Conservation (phyloP, 2,888 invertebrate genomes). For the Crematogaster levior region DNA sequence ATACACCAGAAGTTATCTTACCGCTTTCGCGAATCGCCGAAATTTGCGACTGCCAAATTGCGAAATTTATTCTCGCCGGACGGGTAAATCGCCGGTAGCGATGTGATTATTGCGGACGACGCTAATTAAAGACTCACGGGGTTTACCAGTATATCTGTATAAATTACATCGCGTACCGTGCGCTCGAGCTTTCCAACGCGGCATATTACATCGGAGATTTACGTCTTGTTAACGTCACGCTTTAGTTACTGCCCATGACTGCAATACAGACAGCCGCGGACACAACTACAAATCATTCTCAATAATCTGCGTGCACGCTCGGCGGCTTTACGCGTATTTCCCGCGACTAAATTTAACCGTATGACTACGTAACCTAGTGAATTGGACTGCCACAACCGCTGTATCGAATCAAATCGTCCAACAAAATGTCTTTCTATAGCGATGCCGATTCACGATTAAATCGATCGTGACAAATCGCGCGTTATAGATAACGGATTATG, state of each 20-base stretch:
- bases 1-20: not conserved
- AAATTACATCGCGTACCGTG: slow-evolving; percentile 62
- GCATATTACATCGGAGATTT: slow-evolving; percentile 73
- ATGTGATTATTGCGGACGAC: slow-evolving; percentile 54
- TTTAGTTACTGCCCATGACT: slow-evolving; percentile 64
- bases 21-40: slow-evolving; percentile 17
- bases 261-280: slow-evolving; percentile 57
- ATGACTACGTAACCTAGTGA: slow-evolving; percentile 53
- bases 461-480: slow-evolving; percentile 34
- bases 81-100: slow-evolving; percentile 50
- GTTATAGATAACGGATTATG: not conserved
- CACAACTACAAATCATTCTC: slow-evolving; percentile 74
- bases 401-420: slow-evolving; percentile 16
- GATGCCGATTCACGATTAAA: slow-evolving; percentile 26
- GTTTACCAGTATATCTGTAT: slow-evolving; percentile 67
- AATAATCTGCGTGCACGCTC: slow-evolving; percentile 66
- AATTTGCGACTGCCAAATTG: not conserved
- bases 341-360: slow-evolving; percentile 73
- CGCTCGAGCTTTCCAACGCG: slow-evolving; percentile 37
- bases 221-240: slow-evolving; percentile 76
- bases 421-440: slow-evolving; percentile 22
- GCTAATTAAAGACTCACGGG: slow-evolving; percentile 71
- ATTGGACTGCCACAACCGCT: slow-evolving; percentile 6
- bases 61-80: slow-evolving; percentile 22
- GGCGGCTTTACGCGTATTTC: slow-evolving; percentile 63